These are phyloP conservation scores for Trissolcus basalis DNA, from an alignment of 1,140 invertebrate species.

Conservation along the genomic window DNA sequence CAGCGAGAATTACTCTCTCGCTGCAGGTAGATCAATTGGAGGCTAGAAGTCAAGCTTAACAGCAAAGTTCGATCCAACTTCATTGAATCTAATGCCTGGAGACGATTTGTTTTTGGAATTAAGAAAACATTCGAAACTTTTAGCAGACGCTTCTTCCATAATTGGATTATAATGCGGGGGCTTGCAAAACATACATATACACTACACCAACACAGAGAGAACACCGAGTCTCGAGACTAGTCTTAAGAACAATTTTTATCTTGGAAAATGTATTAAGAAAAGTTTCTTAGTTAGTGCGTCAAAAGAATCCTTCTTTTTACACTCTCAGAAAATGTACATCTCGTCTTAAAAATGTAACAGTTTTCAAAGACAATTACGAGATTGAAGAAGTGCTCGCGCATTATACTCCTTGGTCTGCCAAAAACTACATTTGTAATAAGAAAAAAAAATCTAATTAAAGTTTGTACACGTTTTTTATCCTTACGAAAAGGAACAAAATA, in stretches of 20 bases:
- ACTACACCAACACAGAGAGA: neutral
- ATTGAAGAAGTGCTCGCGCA: too few species aligned
- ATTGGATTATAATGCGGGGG: conserved; percentile 34
- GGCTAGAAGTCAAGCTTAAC: conserved; percentile 46
- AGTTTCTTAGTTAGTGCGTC: conserved; percentile 24
- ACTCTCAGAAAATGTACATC: neutral
- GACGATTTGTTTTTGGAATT: conserved; percentile 33
- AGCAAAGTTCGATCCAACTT: conserved; percentile 53
- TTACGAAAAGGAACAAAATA: too few species aligned
- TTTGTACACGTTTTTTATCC: neutral
- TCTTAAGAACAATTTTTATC: conserved; percentile 15
- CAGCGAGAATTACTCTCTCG: conserved; percentile 8
- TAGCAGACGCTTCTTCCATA: conserved; percentile 13
- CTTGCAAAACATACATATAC: neutral
- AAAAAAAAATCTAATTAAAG: neutral
- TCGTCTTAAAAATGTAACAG: too few species aligned
- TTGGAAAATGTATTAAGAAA: conserved; percentile 23
- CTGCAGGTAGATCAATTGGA: conserved; percentile 46
- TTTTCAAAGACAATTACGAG: too few species aligned
- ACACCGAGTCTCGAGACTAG: too few species aligned
- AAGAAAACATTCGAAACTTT: conserved; percentile 41
- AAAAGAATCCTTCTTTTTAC: conserved; percentile 15
- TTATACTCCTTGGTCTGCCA: too few species aligned
- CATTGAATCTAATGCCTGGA: conserved; percentile 47
- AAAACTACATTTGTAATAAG: neutral